Percentiles rank a stretch among this genome's conserved stretches.
Conservation (phyloP, 2,113 vertebrate genomes). For the Corythaixoides concolor region DNA sequence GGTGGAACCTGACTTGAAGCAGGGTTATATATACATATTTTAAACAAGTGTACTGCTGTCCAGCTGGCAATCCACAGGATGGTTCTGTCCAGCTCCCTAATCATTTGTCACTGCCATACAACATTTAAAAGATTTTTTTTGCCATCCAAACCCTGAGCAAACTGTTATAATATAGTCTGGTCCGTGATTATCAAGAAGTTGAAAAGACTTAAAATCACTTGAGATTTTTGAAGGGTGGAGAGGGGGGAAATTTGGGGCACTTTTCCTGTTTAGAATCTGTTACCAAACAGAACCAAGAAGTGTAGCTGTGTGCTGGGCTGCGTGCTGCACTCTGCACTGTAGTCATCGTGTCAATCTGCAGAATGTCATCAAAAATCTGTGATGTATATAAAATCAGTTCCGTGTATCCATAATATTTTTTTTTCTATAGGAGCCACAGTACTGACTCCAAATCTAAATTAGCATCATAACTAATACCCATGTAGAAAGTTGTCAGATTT, state of each 20-base stretch:
- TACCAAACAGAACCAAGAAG: background rate
- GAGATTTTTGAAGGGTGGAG: background rate
- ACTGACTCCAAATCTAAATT: background rate
- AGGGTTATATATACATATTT: background rate
- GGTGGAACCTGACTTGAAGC: background rate
- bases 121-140: background rate
- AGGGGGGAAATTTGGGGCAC: background rate
- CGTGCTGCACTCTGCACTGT: background rate
- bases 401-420: background rate
- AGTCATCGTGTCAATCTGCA: background rate
- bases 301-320: accelerated
- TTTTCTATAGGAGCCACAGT: background rate
- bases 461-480: background rate
- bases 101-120: background rate
- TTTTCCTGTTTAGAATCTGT: background rate
- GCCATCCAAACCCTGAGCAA: background rate
- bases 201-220: background rate
- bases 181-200: background rate
- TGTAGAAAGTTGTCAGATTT: background rate
- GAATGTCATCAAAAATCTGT: background rate
- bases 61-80: background rate
- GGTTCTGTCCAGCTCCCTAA: background rate
- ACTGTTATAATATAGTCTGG: background rate
- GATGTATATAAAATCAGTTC: background rate
- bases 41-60: background rate